phyloP scores from a whole-genome alignment of 53 echinoderm and acorn worm species.

The Temnopleurus reevesii region DNA sequence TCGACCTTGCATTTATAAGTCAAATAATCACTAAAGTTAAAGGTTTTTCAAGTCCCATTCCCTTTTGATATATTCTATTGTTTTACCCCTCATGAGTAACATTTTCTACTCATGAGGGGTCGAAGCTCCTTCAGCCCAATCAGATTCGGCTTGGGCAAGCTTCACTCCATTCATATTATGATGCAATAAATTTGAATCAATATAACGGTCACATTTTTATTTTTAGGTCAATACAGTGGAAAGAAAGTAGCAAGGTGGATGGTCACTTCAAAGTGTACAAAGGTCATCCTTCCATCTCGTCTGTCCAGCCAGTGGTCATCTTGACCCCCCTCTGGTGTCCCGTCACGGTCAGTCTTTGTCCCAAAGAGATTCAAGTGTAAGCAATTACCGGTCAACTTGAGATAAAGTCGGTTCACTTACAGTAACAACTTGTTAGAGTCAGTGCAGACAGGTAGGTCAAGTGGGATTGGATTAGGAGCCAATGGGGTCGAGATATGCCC shows the following conservation, averaged over 20 bases:
- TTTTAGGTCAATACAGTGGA: too few species aligned
- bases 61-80: too few species aligned
- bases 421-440: slow-evolving; percentile 20
- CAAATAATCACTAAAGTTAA: too few species aligned
- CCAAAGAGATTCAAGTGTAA: slow-evolving; percentile 38
- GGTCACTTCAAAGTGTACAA: slow-evolving; percentile 4
- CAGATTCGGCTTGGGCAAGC: too few species aligned
- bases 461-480: not conserved
- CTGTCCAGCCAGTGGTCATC: not conserved
- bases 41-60: too few species aligned
- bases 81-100: too few species aligned
- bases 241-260: not conserved
- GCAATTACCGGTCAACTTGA: slow-evolving; percentile 30
- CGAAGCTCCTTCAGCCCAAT: too few species aligned
- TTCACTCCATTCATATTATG: too few species aligned
- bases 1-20: too few species aligned
- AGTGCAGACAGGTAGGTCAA: slow-evolving; percentile 19
- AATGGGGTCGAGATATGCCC: not conserved
- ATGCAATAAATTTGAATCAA: too few species aligned
- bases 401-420: not conserved
- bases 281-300: not conserved
- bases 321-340: slow-evolving; percentile 40
- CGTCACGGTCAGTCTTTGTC: slow-evolving; percentile 14
- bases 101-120: too few species aligned
- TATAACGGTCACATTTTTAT: too few species aligned